Evolutionary conservation across 2,888 invertebrate species (phyloP), one percentile per base, ranked within the genome.

Genomic region (Andrena fulva): DNA sequence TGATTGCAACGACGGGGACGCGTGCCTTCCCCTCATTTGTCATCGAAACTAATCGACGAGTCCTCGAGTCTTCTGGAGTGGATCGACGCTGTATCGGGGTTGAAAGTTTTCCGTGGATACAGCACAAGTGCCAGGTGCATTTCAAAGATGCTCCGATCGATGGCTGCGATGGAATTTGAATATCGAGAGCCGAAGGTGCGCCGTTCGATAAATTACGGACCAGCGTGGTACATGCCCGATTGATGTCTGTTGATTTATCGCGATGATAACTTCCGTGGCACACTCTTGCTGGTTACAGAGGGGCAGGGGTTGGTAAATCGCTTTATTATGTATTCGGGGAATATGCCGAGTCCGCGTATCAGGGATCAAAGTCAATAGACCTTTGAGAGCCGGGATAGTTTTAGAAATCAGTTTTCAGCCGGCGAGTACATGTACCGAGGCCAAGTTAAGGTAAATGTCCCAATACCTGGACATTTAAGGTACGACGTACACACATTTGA

Each of bases 221-320:
- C 70, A 50, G 50, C 56, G n/a, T 50, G 48, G 48, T 64, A 60
- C 77, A 54, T 68, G 60, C 64, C 56, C 73, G 82, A 85, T 82
- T 77, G 85, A 85, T 78, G 80, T 62, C 69, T 64, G 35, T 76
- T 71, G 84, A 86, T 84, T 83, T 83, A 86, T 83, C 77, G 67
- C 16, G 50, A 62, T 79, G 76, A 80, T 83, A 84, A 85, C 78
- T 85, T 80, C 73, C 67, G 35, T 27, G 71, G 48, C 62, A 33
- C 59, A 74, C n/a, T 50, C 71, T 66, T 71, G 24, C 52, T 8
- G 12, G 63, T 59, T 60, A 20, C 42, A 2, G 63, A 2, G 63
- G 20, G 52, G 63, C 67, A 33, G 64, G 52, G 12, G 6, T 27
- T 56, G 75, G 69, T 42, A 63, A 29, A 82, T 80, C 75, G 72